Percentiles rank a stretch among this genome's conserved stretches.
Conservation (phyloP, 2,113 vertebrate genomes). For the Aphyosemion australe region DNA sequence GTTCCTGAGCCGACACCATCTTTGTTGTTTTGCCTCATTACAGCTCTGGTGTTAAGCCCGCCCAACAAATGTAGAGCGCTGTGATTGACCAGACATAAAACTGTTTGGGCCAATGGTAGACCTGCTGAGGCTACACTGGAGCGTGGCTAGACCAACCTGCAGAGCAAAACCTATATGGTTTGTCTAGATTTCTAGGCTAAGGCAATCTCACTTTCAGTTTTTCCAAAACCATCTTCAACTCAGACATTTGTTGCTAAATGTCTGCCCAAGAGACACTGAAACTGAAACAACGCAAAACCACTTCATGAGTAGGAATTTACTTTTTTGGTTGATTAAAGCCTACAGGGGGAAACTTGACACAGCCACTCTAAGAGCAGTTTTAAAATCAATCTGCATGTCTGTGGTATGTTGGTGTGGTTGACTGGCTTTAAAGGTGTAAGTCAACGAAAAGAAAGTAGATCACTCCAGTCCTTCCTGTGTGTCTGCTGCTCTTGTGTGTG, state of each 20-base stretch:
- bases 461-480: neutral
- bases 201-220: too few relatives aligned
- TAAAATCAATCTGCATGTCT: conserved; percentile 9
- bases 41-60: too few relatives aligned
- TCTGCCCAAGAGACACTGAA: neutral
- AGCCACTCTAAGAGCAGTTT: neutral
- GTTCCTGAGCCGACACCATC: too few relatives aligned
- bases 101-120: too few relatives aligned
- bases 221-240: too few relatives aligned
- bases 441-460: conserved; percentile 33
- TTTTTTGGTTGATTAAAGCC: neutral
- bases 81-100: too few relatives aligned
- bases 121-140: too few relatives aligned
- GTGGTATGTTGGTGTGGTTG: conserved; percentile 39
- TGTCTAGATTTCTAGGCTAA: too few relatives aligned
- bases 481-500: conserved; percentile 1
- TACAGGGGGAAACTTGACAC: conserved; percentile 1
- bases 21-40: too few relatives aligned
- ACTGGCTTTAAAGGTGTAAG: conserved; percentile 23
- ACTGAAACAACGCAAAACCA: neutral
- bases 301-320: neutral
- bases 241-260: neutral
- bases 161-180: too few relatives aligned
- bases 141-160: too few relatives aligned
- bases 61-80: too few relatives aligned